A percentile compares a stretch with the other conserved stretches of the same genome.
Conservation (phyloP, 2,888 invertebrate genomes). For the Eucera pruinosa region DNA sequence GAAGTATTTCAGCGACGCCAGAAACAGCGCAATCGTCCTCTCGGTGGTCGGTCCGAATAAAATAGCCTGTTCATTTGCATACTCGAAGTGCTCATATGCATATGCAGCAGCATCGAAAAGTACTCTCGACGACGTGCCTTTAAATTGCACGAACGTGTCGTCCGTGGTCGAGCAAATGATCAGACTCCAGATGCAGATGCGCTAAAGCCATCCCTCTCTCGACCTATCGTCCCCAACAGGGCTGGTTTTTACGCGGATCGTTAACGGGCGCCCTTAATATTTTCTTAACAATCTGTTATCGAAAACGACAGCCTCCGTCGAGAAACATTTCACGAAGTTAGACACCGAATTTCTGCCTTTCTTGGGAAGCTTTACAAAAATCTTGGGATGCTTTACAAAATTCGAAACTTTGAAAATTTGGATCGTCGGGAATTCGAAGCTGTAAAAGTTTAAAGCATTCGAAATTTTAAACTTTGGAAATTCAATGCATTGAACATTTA, state of each 20-base stretch:
- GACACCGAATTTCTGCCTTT: neutral
- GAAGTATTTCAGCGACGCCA: constrained; percentile 5
- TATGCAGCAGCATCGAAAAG: constrained; percentile 63
- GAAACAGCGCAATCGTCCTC: constrained; percentile 19
- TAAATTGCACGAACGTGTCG: constrained; percentile 50
- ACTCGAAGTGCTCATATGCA: constrained; percentile 61
- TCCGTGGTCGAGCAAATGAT: constrained; percentile 24
- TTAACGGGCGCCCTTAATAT: constrained; percentile 31
- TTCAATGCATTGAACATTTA: too few relatives aligned
- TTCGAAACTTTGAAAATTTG: too few relatives aligned
- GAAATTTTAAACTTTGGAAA: too few relatives aligned
- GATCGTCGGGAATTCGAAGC: constrained; percentile 8
- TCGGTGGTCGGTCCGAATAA: constrained; percentile 11
- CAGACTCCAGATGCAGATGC: constrained; percentile 21
- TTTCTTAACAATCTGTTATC: constrained; percentile 32
- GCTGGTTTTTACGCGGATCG: neutral
- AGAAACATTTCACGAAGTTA: constrained; percentile 4
- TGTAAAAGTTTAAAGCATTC: too few relatives aligned
- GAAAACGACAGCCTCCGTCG: neutral
- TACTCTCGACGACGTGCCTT: constrained; percentile 46
- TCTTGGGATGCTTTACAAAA: neutral
- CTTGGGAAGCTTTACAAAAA: constrained; percentile 11
- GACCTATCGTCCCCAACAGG: neutral
- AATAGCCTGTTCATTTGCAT: constrained; percentile 56
- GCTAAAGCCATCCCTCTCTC: neutral